phyloP scores from a whole-genome alignment of 2,797 vertebrate species.

The Rhinatrema bivittatum region DNA sequence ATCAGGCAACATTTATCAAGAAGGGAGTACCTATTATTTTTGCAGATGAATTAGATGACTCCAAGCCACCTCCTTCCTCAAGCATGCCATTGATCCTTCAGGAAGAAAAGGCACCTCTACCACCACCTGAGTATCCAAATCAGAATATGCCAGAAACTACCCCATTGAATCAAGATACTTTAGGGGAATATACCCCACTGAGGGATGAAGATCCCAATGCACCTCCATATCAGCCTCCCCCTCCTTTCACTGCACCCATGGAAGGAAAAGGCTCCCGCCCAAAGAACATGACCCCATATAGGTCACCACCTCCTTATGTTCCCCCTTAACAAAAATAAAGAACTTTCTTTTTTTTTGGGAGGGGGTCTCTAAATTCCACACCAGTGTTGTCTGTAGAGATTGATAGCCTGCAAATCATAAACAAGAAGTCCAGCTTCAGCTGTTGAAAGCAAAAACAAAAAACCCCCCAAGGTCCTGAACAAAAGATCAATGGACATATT shows the following conservation, averaged over 20 bases:
- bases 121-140: slow-evolving; percentile 90
- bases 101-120: slow-evolving; percentile 92
- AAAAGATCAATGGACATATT: slow-evolving; percentile 21
- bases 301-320: slow-evolving; percentile 94
- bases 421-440: slow-evolving; percentile 45
- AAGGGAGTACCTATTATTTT: slow-evolving; percentile 97
- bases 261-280: slow-evolving; percentile 96
- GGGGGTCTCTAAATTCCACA: slow-evolving; percentile 72
- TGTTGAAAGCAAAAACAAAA: slow-evolving; percentile 33
- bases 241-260: slow-evolving; percentile 90
- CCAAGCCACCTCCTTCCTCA: slow-evolving; percentile 90
- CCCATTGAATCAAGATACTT: slow-evolving; percentile 85
- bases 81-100: slow-evolving; percentile 94
- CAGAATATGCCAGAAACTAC: slow-evolving; percentile 86
- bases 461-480: slow-evolving; percentile 40
- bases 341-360: slow-evolving; percentile 29
- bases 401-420: slow-evolving; percentile 51
- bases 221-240: slow-evolving; percentile 93
- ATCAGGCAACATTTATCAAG: slow-evolving; percentile 97
- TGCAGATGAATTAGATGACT: slow-evolving; percentile 90
- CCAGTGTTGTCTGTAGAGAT: slow-evolving; percentile 68
- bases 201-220: slow-evolving; percentile 90
- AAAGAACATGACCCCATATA: slow-evolving; percentile 98
- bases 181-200: slow-evolving; percentile 88
- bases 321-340: slow-evolving; percentile 78